Evolutionary conservation across 2,113 vertebrate genomes (phyloP).

Genomic region (Crotalus horridus): DNA sequence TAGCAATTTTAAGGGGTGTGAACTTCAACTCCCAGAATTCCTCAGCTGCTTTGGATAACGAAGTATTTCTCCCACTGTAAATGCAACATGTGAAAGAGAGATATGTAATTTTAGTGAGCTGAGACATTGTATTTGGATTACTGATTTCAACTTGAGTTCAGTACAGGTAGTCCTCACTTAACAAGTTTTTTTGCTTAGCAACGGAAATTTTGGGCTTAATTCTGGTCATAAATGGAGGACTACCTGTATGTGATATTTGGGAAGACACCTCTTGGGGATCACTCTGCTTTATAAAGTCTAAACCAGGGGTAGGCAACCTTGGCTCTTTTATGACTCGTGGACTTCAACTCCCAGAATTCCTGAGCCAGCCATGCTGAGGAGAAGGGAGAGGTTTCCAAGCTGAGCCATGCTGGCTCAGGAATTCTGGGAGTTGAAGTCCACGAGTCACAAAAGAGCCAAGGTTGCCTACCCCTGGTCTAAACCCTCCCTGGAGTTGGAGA

Average conservation of each 20-base stretch:
- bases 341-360: no score
- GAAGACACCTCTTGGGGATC: background rate
- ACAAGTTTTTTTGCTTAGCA: background rate
- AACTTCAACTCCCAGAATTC: background rate
- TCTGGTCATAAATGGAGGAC: background rate
- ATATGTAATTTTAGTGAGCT: background rate
- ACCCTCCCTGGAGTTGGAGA: background rate
- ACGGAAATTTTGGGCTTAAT: background rate
- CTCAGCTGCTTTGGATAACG: background rate
- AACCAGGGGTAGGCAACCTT: background rate
- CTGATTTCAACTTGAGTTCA: background rate
- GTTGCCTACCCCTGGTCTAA: background rate
- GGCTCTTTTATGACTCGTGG: no score
- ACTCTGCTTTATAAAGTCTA: background rate
- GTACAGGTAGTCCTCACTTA: background rate
- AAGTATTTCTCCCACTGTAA: background rate
- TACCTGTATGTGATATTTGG: background rate
- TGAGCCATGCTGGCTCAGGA: no score
- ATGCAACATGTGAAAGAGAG: background rate
- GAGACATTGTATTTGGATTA: background rate
- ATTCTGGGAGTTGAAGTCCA: no score
- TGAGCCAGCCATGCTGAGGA: no score
- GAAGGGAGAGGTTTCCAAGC: no score
- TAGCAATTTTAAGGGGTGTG: background rate
- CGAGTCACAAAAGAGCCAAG: no score